phyloP scores from a whole-genome alignment of 37 sponge, comb jelly and placozoan species.

The Halisarca cf. caerulea region DNA sequence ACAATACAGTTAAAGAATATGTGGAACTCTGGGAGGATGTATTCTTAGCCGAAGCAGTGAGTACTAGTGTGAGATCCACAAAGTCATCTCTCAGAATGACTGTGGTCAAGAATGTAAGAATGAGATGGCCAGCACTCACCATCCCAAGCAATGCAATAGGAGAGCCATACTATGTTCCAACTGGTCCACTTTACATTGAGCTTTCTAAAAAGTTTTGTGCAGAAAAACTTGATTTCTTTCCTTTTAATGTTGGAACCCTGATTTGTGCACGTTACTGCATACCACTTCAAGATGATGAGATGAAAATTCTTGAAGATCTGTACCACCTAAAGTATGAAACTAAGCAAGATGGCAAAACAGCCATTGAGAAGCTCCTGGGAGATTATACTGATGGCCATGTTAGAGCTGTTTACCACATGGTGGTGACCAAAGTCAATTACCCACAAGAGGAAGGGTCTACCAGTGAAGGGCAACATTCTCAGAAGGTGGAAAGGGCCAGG shows the following conservation, averaged over 20 bases:
- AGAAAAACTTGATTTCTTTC: conserved; percentile 19
- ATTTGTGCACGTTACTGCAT: conserved; percentile 50
- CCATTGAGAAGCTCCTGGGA: not conserved
- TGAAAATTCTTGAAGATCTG: not conserved
- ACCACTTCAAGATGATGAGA: not conserved
- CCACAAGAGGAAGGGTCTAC: not conserved
- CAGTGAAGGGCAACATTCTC: too few relatives aligned
- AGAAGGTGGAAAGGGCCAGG: too few relatives aligned
- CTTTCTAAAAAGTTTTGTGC: not conserved
- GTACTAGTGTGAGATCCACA: not conserved
- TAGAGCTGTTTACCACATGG: conserved; percentile 70
- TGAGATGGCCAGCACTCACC: conserved; percentile 42
- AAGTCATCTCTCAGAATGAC: not conserved
- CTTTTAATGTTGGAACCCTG: conserved; percentile 22
- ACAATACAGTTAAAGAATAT: conserved; percentile 35
- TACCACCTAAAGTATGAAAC: not conserved
- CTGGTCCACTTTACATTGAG: not conserved
- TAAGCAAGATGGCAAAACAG: not conserved
- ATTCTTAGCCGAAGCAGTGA: conserved; percentile 39
- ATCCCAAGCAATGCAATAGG: conserved; percentile 31
- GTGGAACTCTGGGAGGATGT: conserved; percentile 38
- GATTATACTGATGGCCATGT: not conserved
- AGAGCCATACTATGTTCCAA: conserved; percentile 27
- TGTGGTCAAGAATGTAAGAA: not conserved
- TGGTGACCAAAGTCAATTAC: conserved; percentile 25